A percentile compares a stretch with the other conserved stretches of the same genome.
Conservation (phyloP, 1,140 invertebrate genomes). For the Saccostrea echinata region DNA sequence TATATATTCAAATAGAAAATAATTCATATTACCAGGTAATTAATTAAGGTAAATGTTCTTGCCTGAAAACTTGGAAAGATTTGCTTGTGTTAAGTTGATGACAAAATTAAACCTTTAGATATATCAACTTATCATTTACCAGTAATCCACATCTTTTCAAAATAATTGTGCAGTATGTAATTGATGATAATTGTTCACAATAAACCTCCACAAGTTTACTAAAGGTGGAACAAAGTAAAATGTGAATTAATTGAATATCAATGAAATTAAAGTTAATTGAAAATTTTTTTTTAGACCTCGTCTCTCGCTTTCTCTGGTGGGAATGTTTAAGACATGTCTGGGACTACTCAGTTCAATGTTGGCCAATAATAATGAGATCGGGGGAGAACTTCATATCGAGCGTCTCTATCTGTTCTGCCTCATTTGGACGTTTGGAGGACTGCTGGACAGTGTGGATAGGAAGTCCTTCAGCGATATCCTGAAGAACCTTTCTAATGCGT, state of each 20-base stretch:
- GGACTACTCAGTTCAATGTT: slow-evolving; percentile 78
- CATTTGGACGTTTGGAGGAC: slow-evolving; percentile 80
- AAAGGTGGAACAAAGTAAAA: no score
- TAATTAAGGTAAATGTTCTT: not conserved
- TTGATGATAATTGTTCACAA: no score
- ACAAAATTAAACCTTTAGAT: no score
- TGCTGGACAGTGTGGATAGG: slow-evolving; percentile 74
- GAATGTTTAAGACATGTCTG: slow-evolving; percentile 78
- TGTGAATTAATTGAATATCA: no score
- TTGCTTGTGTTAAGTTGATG: no score
- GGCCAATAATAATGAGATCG: slow-evolving; percentile 79
- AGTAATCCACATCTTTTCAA: no score
- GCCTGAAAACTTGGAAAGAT: no score
- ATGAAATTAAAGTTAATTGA: no score
- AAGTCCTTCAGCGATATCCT: slow-evolving; percentile 78
- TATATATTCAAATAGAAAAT: not conserved
- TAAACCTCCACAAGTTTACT: no score
- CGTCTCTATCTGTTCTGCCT: slow-evolving; percentile 79
- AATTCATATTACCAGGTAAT: no score
- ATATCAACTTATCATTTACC: no score
- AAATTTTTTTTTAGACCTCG: slow-evolving; percentile 72
- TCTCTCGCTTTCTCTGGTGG: slow-evolving; percentile 74
- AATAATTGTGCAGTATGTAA: no score
- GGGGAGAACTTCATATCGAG: slow-evolving; percentile 79
- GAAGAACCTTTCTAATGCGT: slow-evolving; percentile 77